Base-by-base conservation (phyloP, 2,888 invertebrate species). In the Spodoptera exigua region DNA sequence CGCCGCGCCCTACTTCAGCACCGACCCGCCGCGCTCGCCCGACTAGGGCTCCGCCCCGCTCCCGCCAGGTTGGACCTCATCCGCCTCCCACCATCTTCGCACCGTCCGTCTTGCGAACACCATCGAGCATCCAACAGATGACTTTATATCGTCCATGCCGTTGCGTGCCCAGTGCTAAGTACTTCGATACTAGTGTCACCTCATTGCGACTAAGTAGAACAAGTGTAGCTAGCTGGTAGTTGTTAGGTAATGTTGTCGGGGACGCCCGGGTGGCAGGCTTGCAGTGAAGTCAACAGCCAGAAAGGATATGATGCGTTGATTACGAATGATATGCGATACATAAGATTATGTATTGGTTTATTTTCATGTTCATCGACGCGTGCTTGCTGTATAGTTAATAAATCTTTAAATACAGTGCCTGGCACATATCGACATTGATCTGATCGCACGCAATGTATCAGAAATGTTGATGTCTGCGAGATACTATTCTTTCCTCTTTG, bases 1-100 rank as follows among this genome's bases (percentile, higher is more conserved):
- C 91, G 96, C 97, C 73, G 97, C 98, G 80, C 98, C 98, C 45
- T 98, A 98, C 94, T 98, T 98, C 95, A 98, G 98, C 92, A 97
- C 97, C 74, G 97, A 96, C 83, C 96, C 96, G 74, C 96, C 96
- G 46, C 83, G 83, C 79, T 70, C 79, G 58, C 91, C 82, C 95
- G 96, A 70, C 68, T 74, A 70, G 62, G 51, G 14, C 59, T 14
- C 41, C 16, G 4, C 7, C 7, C 0, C 7, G 1, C 27, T 9
- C 27, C 1, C 4, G 27, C n/a, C n/a, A n/a, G n/a, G n/a, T n/a
- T n/a, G n/a, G n/a, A n/a, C n/a, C n/a, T n/a, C n/a, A n/a, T n/a
- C n/a, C n/a, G n/a, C n/a, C n/a, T n/a, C n/a, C n/a, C n/a, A n/a
- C n/a, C 5, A 9, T 27, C 27, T 27, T 9, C 27, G 27, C 27